These are phyloP conservation scores for Potorous gilbertii DNA, from an alignment of 2,797 vertebrate genomes.

Conservation along the genomic window DNA sequence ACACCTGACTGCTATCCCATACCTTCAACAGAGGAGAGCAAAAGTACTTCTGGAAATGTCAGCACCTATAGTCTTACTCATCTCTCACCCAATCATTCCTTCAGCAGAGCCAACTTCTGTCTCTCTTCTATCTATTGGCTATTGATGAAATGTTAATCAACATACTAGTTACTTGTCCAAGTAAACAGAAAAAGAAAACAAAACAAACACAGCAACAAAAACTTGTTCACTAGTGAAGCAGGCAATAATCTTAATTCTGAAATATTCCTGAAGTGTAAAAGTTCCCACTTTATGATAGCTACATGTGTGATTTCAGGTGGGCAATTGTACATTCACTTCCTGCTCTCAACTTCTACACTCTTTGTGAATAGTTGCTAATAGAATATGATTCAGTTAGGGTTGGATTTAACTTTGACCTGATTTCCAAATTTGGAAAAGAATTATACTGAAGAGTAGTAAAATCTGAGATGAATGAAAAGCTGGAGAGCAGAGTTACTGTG, in stretches of 20 bases:
- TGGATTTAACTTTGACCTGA: constrained; percentile 71
- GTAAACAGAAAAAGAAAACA: constrained; percentile 33
- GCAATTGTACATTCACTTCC: not conserved
- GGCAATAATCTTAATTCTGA: constrained; percentile 21
- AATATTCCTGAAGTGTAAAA: constrained; percentile 41
- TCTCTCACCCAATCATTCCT: not conserved
- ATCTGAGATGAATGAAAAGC: not conserved
- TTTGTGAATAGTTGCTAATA: not conserved
- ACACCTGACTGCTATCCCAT: too few species aligned
- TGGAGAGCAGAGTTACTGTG: not conserved
- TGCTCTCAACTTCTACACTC: not conserved
- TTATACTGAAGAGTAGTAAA: not conserved
- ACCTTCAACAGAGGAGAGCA: not conserved
- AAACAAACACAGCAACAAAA: not conserved
- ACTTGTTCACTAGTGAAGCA: constrained; percentile 12
- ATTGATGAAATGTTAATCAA: constrained; percentile 35
- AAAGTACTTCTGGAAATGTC: not conserved
- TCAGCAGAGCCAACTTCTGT: not conserved
- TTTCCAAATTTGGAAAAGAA: not conserved
- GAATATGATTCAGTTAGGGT: constrained; percentile 49
- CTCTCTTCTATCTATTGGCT: not conserved
- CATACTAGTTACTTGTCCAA: not conserved
- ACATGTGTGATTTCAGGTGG: not conserved
- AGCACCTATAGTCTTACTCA: not conserved
- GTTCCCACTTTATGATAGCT: not conserved